Percentiles rank a stretch among this genome's conserved stretches.
These are phyloP conservation scores for Varecia variegata DNA, from an alignment of 2,797 vertebrate species.

Conservation along the genomic window DNA sequence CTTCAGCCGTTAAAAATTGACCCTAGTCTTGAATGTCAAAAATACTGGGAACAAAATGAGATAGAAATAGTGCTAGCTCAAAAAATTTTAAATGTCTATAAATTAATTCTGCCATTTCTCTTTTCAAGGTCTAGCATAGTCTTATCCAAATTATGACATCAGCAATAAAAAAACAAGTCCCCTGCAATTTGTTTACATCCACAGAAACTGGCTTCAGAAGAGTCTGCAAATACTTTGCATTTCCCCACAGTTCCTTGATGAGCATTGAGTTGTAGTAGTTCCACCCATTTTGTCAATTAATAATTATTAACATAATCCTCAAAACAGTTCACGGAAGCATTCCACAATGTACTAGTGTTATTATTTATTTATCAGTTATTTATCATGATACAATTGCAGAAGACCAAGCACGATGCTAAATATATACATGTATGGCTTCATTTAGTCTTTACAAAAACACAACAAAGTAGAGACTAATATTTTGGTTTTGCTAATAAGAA, in stretches of 20 bases:
- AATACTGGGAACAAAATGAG: slow-evolving; percentile 27
- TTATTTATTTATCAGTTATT: not conserved
- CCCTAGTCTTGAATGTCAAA: not conserved
- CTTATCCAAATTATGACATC: not conserved
- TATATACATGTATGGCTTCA: not conserved
- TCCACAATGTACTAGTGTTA: not conserved
- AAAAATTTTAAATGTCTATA: slow-evolving; percentile 11
- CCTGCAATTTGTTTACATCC: not conserved
- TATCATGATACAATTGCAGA: not conserved
- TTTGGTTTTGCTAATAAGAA: not conserved
- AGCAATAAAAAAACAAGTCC: not conserved
- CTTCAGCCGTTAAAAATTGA: slow-evolving; percentile 3
- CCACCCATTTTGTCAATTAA: not conserved
- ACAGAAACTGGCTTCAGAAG: not conserved
- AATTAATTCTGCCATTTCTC: not conserved
- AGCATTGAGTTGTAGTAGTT: not conserved
- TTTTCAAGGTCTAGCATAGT: slow-evolving; percentile 34
- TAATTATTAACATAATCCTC: not conserved
- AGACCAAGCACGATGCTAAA: not conserved
- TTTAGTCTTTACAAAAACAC: not conserved
- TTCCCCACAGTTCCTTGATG: not conserved
- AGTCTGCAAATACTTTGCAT: not conserved
- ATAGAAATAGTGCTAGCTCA: not conserved
- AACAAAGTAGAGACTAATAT: not conserved
- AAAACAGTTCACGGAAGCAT: not conserved